Evolutionary conservation across 2,113 vertebrate species (phyloP).

Genomic region (Sceloporus undulatus): DNA sequence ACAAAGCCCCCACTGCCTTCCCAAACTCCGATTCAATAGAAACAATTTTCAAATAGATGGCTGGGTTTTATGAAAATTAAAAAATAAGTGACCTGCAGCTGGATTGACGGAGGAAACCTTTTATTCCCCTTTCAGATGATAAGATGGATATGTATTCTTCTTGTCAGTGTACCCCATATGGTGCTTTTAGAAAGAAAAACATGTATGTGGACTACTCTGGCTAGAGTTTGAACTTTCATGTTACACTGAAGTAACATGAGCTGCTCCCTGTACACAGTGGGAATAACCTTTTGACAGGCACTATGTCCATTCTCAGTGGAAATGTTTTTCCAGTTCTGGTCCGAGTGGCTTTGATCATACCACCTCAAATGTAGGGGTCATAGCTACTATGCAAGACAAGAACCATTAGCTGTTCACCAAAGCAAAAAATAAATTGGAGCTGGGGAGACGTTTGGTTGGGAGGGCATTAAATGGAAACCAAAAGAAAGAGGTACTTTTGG

Average conservation of each 20-base stretch:
- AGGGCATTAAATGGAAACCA: conserved; percentile 15
- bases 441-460: not conserved
- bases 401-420: conserved; percentile 70
- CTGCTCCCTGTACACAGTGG: conserved; percentile 84
- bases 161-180: conserved; percentile 80
- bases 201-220: conserved; percentile 84
- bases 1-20: conserved; percentile 22
- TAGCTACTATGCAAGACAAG: conserved; percentile 82
- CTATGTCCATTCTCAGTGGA: conserved; percentile 90
- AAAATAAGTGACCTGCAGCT: conserved; percentile 67
- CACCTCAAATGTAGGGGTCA: conserved; percentile 83
- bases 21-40: conserved; percentile 26
- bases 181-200: conserved; percentile 86
- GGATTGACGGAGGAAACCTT: conserved; percentile 73
- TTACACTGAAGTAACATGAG: conserved; percentile 89
- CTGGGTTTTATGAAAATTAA: conserved; percentile 52
- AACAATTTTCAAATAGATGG: conserved; percentile 24
- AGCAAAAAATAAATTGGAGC: conserved; percentile 64
- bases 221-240: conserved; percentile 89
- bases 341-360: conserved; percentile 89
- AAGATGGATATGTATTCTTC: conserved; percentile 74
- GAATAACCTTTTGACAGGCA: conserved; percentile 95
- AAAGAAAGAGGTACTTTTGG: not conserved
- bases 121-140: conserved; percentile 57
- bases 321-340: conserved; percentile 95